Conservation (phyloP, 2,797 vertebrate species). For the Selene dorsalis region DNA sequence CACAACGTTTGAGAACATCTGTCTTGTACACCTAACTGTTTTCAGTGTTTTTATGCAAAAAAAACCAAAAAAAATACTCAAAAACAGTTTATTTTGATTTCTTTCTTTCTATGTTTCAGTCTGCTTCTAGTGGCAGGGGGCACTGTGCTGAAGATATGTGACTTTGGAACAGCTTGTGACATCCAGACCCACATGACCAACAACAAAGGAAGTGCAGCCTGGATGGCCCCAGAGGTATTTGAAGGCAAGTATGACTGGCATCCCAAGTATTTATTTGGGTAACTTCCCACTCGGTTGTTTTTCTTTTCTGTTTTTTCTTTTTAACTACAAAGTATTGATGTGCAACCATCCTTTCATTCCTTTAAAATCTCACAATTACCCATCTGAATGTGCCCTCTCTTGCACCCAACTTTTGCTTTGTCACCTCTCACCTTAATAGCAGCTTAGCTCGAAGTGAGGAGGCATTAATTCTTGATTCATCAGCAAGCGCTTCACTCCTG, state of each 20-base stretch:
- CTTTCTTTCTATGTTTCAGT: constrained; percentile 74
- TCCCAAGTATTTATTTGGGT: constrained; percentile 28
- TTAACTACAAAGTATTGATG: constrained; percentile 1
- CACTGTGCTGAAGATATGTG: constrained; percentile 98
- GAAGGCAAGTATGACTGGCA: constrained; percentile 86
- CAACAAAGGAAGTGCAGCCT: constrained; percentile 99
- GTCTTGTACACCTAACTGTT: background rate
- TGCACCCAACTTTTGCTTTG: constrained; percentile 23
- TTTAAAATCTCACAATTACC: background rate
- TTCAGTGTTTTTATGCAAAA: background rate
- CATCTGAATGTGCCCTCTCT: background rate
- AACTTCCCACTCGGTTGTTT: background rate
- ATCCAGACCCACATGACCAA: constrained; percentile 99
- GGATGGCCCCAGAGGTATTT: constrained; percentile 99
- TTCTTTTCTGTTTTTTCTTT: constrained; percentile 3
- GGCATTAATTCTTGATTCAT: constrained; percentile 47
- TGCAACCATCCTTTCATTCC: background rate
- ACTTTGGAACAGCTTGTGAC: constrained; percentile 99
- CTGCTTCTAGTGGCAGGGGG: constrained; percentile 95
- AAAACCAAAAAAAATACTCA: background rate
- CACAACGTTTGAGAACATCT: background rate
- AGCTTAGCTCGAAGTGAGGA: constrained; percentile 32
- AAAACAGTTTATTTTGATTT: background rate
- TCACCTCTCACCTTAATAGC: constrained; percentile 51
- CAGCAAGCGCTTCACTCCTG: constrained; percentile 24